Conservation (phyloP, 1,140 invertebrate genomes). For the Drosophila rufa region DNA sequence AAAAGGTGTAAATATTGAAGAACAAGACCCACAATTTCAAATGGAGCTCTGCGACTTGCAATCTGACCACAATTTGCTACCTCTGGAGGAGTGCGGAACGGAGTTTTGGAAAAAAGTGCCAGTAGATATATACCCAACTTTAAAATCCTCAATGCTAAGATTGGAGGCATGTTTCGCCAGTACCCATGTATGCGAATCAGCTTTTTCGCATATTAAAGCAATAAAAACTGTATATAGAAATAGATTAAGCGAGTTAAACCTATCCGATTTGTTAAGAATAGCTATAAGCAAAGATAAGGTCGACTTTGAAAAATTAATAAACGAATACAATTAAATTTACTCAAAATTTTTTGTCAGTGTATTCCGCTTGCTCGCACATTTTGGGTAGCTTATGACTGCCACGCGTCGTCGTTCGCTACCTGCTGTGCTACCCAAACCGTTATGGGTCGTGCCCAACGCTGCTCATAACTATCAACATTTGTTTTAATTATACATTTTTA, state of each 20-base stretch:
- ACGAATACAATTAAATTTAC: too few species aligned
- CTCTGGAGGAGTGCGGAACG: neutral
- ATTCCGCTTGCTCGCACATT: too few species aligned
- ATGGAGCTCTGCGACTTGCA: constrained; percentile 3
- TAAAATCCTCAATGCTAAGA: neutral
- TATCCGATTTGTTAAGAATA: too few species aligned
- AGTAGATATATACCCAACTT: neutral
- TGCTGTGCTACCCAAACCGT: too few species aligned
- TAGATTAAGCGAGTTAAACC: neutral
- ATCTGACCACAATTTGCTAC: neutral
- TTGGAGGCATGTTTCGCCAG: neutral
- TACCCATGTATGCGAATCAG: neutral
- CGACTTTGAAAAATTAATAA: too few species aligned
- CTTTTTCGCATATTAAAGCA: neutral
- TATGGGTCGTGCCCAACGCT: too few species aligned
- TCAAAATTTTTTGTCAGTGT: too few species aligned
- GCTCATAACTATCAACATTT: too few species aligned
- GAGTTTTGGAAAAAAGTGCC: constrained; percentile 7
- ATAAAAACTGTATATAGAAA: constrained; percentile 2
- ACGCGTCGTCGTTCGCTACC: too few species aligned
- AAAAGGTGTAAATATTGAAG: neutral
- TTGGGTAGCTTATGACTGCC: too few species aligned
- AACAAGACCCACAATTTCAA: neutral
- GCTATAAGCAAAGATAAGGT: too few species aligned
- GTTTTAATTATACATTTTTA: too few species aligned